A percentile compares a stretch with the other conserved stretches of the same genome.
phyloP scores from a whole-genome alignment of 2,113 vertebrate genomes.

The Halcyon malimbica region DNA sequence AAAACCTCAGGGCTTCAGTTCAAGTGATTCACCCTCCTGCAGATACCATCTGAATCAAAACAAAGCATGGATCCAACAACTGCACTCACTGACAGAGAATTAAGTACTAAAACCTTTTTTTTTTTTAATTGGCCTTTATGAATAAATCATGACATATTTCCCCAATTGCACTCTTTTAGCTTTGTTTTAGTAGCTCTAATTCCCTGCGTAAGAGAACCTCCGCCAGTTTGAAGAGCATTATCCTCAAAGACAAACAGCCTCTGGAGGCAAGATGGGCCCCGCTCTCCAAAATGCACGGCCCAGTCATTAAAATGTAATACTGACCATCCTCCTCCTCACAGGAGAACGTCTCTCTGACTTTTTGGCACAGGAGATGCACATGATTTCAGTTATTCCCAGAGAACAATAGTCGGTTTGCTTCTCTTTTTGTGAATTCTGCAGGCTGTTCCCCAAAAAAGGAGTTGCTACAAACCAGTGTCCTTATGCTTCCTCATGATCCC shows the following conservation, averaged over 20 bases:
- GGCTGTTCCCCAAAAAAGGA: not conserved
- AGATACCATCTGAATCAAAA: slow-evolving; percentile 21
- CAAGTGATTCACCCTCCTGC: slow-evolving; percentile 1
- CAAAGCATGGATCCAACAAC: not conserved
- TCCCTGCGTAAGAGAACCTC: not conserved
- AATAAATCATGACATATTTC: not conserved
- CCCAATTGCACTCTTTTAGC: not conserved
- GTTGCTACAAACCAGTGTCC: not conserved
- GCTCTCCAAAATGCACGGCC: not conserved
- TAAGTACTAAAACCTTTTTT: not conserved
- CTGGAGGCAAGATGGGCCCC: not conserved
- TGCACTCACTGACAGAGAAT: not conserved
- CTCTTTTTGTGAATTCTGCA: not conserved
- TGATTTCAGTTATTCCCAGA: not conserved
- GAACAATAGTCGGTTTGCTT: not conserved
- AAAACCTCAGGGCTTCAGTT: not conserved
- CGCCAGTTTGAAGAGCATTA: not conserved
- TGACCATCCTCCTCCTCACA: not conserved
- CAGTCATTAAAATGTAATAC: not conserved
- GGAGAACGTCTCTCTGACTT: not conserved
- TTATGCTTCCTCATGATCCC: not conserved
- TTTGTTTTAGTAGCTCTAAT: not conserved
- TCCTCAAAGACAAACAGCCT: not conserved
- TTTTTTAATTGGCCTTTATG: slow-evolving; percentile 17
- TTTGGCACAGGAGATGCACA: not conserved